Percentiles rank a stretch among this genome's conserved stretches.
Evolutionary conservation across 2,888 invertebrate genomes (phyloP).

Genomic region (Lomographa bimaculata): DNA sequence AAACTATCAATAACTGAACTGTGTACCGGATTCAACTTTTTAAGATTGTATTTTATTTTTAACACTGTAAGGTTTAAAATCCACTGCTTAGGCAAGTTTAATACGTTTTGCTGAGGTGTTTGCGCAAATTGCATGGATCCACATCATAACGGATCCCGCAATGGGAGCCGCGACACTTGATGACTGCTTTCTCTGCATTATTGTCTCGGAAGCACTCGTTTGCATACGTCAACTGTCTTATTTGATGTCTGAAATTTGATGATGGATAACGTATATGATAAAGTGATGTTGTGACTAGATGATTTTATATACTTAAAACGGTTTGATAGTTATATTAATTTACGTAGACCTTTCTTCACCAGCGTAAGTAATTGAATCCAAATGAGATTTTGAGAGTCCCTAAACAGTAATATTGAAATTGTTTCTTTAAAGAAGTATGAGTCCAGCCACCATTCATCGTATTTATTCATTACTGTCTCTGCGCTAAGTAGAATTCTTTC

Average conservation of each 20-base stretch:
- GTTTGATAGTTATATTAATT: too few species aligned
- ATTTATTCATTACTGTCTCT: slow-evolving; percentile 5
- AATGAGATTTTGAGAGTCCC: too few species aligned
- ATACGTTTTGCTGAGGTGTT: slow-evolving; percentile 13
- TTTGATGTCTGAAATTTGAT: slow-evolving; percentile 26
- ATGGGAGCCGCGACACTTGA: slow-evolving; percentile 21
- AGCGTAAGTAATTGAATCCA: too few species aligned
- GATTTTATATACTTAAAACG: too few species aligned
- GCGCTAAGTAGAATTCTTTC: slow-evolving; percentile 22
- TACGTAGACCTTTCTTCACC: too few species aligned
- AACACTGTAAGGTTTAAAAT: background rate
- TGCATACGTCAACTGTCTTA: slow-evolving; percentile 28
- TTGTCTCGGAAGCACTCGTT: slow-evolving; percentile 22
- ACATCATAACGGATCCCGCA: slow-evolving; percentile 34
- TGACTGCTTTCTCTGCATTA: slow-evolving; percentile 24
- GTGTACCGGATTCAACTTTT: background rate
- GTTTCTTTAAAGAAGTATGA: too few species aligned
- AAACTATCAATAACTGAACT: slow-evolving; percentile 8
- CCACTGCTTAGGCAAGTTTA: slow-evolving; percentile 3
- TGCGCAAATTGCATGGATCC: slow-evolving; percentile 33
- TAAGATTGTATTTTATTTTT: slow-evolving; percentile 1
- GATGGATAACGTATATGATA: slow-evolving; percentile 15
- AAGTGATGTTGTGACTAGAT: slow-evolving; percentile 3
- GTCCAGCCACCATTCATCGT: too few species aligned
- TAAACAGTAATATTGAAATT: too few species aligned